These are phyloP conservation scores for Ornithoptera priamus DNA, from an alignment of 2,888 invertebrate species.

Conservation along the genomic window DNA sequence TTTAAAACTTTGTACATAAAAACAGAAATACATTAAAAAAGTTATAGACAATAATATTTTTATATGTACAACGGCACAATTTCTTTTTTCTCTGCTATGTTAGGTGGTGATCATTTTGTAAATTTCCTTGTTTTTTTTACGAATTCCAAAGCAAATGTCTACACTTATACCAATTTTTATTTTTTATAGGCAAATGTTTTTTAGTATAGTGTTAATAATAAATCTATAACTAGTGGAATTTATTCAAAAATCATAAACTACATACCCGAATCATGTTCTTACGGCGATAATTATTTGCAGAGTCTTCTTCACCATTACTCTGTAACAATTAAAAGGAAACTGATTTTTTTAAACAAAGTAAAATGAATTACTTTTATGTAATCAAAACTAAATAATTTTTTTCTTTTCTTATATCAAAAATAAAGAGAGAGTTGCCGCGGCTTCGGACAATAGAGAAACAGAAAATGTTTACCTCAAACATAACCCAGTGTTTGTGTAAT, in stretches of 20 bases:
- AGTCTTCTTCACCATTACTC: conserved; percentile 20
- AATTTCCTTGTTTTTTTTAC: too few relatives aligned
- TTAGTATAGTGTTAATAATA: too few relatives aligned
- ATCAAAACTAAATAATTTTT: conserved; percentile 22
- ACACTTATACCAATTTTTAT: too few relatives aligned
- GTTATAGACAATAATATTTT: too few relatives aligned
- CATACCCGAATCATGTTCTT: conserved; percentile 28
- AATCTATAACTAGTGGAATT: too few relatives aligned
- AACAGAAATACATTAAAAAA: too few relatives aligned
- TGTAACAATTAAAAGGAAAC: conserved; percentile 23
- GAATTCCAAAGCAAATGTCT: too few relatives aligned
- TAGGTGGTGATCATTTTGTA: too few relatives aligned
- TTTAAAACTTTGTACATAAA: too few relatives aligned
- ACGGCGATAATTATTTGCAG: background rate
- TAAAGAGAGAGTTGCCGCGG: conserved; percentile 39
- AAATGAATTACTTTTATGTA: background rate
- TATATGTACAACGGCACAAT: too few relatives aligned
- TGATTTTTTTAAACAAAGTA: background rate
- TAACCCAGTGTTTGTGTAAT: conserved; percentile 57
- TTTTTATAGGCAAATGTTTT: too few relatives aligned
- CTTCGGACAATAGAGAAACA: conserved; percentile 53
- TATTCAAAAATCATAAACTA: background rate
- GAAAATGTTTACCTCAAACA: conserved; percentile 59
- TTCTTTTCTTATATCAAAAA: conserved; percentile 46
- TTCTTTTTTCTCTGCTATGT: too few relatives aligned